Conservation (phyloP, 1,140 invertebrate genomes). For the Zaprionus davidi region DNA sequence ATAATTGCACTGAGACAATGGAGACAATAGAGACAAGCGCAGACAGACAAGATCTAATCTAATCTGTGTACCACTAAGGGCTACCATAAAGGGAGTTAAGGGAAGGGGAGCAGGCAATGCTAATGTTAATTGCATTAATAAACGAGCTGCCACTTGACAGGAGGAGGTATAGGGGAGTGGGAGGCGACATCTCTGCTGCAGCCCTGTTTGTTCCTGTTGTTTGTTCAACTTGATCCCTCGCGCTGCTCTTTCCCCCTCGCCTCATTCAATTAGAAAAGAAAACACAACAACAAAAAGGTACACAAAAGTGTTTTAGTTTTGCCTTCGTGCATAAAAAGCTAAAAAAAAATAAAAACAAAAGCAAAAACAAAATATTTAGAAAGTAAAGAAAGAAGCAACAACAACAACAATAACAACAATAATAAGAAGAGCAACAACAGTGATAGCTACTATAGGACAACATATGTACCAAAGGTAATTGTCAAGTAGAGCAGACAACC, state of each 20-base stretch:
- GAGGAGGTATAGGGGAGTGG: neutral
- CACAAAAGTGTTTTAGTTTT: constrained; percentile 67
- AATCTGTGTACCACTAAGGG: constrained; percentile 63
- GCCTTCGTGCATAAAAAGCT: constrained; percentile 35
- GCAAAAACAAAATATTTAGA: constrained; percentile 75
- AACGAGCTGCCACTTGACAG: constrained; percentile 41
- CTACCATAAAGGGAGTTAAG: constrained; percentile 52
- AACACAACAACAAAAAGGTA: constrained; percentile 75
- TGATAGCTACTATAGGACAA: constrained; percentile 47
- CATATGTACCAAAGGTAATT: constrained; percentile 80
- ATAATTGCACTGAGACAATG: constrained; percentile 33
- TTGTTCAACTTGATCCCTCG: constrained; percentile 13
- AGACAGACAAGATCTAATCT: constrained; percentile 61
- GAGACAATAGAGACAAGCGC: constrained; percentile 2
- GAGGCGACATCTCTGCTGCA: neutral
- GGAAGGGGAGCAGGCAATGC: constrained; percentile 27
- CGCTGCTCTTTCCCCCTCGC: constrained; percentile 6
- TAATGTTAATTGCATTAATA: constrained; percentile 82
- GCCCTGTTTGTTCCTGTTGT: constrained; percentile 30
- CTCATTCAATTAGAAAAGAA: constrained; percentile 81
- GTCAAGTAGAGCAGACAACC: constrained; percentile 77
- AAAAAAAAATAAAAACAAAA: constrained; percentile 46
- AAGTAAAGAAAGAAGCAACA: constrained; percentile 74
- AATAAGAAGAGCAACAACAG: constrained; percentile 30
- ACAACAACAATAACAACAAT: constrained; percentile 14